A percentile compares a stretch with the other conserved stretches of the same genome.
phyloP scores from a whole-genome alignment of 2,797 vertebrate species.

The Thalassophryne amazonica region DNA sequence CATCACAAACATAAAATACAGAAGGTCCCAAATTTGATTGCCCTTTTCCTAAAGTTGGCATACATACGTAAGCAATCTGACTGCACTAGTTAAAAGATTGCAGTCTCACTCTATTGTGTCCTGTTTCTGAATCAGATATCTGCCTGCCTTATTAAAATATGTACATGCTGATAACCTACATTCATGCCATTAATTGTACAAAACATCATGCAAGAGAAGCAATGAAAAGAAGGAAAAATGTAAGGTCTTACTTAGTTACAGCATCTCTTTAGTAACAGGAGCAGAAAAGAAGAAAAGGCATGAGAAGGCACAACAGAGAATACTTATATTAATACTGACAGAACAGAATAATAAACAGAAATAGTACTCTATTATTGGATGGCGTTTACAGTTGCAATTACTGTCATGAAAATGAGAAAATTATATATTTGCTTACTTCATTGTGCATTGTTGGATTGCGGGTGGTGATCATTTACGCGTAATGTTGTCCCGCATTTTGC shows the following conservation, averaged over 20 bases:
- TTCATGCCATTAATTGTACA: conserved; percentile 19
- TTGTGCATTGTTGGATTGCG: conserved; percentile 51
- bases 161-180: no score
- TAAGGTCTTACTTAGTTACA: conserved; percentile 69
- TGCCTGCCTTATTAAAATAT: no score
- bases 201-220: conserved; percentile 51
- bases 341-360: neutral
- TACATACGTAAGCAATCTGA: no score
- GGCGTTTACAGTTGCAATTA: neutral
- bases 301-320: conserved; percentile 38
- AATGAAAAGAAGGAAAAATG: conserved; percentile 36
- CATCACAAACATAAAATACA: no score
- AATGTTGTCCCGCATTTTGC: conserved; percentile 23
- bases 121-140: no score
- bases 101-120: no score
- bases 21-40: no score
- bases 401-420: neutral
- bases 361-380: conserved; percentile 5
- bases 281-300: conserved; percentile 31
- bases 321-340: conserved; percentile 41
- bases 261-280: conserved; percentile 57
- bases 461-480: conserved; percentile 27
- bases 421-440: conserved; percentile 40
- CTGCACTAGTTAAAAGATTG: no score
- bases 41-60: no score